Conservation (phyloP, 1,140 invertebrate genomes). For the Anoplolepis gracilipes region DNA sequence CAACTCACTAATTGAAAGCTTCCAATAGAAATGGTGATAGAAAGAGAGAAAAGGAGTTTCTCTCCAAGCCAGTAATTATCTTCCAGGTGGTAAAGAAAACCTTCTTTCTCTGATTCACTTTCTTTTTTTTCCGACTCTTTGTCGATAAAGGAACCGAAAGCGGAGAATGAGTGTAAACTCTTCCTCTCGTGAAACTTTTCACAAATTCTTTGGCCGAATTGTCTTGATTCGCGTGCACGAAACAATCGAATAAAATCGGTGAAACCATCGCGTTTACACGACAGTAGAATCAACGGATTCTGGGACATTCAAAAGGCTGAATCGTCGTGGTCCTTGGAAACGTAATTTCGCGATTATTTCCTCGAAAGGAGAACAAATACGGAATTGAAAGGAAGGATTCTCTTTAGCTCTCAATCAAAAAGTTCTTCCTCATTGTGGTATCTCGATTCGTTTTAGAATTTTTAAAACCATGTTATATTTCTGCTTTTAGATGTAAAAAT, state of each 20-base stretch:
- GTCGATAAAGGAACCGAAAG: slow-evolving; percentile 56
- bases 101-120: slow-evolving; percentile 27
- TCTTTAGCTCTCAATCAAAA: background rate
- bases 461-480: background rate
- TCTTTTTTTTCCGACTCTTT: slow-evolving; percentile 30
- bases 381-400: background rate
- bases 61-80: slow-evolving; percentile 63
- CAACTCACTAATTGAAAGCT: slow-evolving; percentile 70
- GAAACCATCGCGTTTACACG: slow-evolving; percentile 50
- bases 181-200: slow-evolving; percentile 59
- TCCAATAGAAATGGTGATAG: background rate
- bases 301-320: slow-evolving; percentile 21
- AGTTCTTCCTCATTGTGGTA: background rate
- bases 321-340: slow-evolving; percentile 8
- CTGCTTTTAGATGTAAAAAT: background rate
- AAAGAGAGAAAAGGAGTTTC: background rate
- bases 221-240: slow-evolving; percentile 36
- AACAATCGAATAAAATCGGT: background rate
- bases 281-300: slow-evolving; percentile 34
- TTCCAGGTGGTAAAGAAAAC: slow-evolving; percentile 56
- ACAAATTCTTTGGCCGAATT: slow-evolving; percentile 34
- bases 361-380: slow-evolving; percentile 25
- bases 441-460: background rate
- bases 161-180: slow-evolving; percentile 64
- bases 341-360: slow-evolving; percentile 52